Evolutionary conservation across 1,140 invertebrate genomes (phyloP).

Genomic region (Musca vetustissima): DNA sequence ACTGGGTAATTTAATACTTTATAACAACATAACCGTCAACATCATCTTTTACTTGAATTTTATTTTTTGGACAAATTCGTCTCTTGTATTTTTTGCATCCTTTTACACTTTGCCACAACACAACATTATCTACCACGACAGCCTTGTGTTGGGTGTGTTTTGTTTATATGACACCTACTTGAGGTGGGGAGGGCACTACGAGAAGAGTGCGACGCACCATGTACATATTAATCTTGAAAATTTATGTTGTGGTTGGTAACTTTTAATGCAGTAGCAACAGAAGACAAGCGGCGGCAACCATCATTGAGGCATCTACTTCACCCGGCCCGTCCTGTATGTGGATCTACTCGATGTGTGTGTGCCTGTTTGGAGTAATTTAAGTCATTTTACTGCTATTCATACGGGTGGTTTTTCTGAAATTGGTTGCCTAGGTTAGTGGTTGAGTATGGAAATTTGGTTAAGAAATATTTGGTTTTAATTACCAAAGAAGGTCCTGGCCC

Average conservation of each 20-base stretch:
- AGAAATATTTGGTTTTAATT: too few relatives aligned
- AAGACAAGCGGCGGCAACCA: not conserved
- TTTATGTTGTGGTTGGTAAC: conserved; percentile 12
- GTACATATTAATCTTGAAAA: conserved; percentile 17
- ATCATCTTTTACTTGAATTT: too few relatives aligned
- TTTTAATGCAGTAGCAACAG: conserved; percentile 5
- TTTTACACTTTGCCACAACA: too few relatives aligned
- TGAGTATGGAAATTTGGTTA: too few relatives aligned
- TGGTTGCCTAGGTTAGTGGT: too few relatives aligned
- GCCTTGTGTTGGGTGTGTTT: not conserved
- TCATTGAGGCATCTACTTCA: not conserved
- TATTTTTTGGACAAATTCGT: too few relatives aligned
- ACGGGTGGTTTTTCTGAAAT: too few relatives aligned
- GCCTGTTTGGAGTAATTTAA: not conserved
- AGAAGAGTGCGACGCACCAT: too few relatives aligned
- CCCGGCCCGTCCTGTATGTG: not conserved
- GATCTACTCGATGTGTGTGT: not conserved
- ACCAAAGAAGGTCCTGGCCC: too few relatives aligned
- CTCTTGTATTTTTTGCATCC: too few relatives aligned
- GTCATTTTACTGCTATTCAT: too few relatives aligned
- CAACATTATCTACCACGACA: too few relatives aligned
- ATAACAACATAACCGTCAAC: not conserved
- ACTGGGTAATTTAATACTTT: conserved; percentile 20
- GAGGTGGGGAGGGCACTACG: not conserved
- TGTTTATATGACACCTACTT: conserved; percentile 8